These are phyloP conservation scores for Hetaerina titia DNA, from an alignment of 2,888 invertebrate species.

Conservation along the genomic window DNA sequence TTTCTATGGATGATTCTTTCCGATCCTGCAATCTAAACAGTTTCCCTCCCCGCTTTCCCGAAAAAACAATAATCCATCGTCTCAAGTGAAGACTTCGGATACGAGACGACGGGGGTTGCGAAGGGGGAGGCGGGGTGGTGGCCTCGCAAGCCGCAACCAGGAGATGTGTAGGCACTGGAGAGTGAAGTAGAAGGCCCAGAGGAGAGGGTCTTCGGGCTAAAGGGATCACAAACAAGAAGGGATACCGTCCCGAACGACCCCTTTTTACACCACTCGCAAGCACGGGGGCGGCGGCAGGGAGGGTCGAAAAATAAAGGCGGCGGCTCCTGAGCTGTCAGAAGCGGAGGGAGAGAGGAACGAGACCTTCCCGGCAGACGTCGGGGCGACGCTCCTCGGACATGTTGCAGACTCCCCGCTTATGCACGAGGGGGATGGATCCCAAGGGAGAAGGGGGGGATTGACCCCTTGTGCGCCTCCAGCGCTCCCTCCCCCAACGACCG, in stretches of 20 bases:
- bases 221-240: constrained; percentile 48
- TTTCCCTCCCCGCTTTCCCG: neutral
- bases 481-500: neutral
- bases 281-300: neutral
- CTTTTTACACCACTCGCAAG: neutral
- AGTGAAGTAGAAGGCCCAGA: neutral
- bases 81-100: neutral
- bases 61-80: neutral
- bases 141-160: neutral
- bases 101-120: neutral
- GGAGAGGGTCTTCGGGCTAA: neutral
- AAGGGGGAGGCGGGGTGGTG: neutral
- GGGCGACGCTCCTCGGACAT: constrained; percentile 40
- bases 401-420: constrained; percentile 42
- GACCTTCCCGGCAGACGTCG: constrained; percentile 42
- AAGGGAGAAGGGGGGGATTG: neutral
- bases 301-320: neutral
- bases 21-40: no score
- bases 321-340: constrained; percentile 28
- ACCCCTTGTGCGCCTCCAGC: neutral
- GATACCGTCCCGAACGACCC: neutral
- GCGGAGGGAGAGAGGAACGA: neutral
- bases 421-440: constrained; percentile 23
- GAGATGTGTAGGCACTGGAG: neutral
- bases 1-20: no score